Base-by-base conservation (phyloP, 2,797 vertebrate species). In the Hypotaenidia okinawae region DNA sequence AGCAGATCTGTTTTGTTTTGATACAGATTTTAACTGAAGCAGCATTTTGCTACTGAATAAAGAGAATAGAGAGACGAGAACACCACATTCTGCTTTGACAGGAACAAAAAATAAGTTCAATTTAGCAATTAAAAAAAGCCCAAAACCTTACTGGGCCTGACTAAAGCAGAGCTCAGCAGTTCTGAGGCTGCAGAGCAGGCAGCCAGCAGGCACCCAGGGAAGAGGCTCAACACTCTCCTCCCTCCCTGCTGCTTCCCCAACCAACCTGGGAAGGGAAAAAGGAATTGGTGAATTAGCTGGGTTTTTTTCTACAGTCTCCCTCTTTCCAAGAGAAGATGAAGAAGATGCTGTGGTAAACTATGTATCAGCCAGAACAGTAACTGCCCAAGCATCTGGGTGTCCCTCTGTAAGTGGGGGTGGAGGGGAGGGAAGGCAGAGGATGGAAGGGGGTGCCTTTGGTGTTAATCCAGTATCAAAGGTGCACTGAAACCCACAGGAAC, bases 81-180 rank as follows among this genome's bases (percentile, higher is more conserved):
- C 5, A 22, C n/a, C 1, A 3, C 59, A 51, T 41, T 87, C 79
- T 80, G 84, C 68, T 89, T 54, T 70, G 45, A 85, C 72, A 16
- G 0, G 33, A 66, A 81, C 28, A 75, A 62, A 88, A 93, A 78
- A 24, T 3, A 30, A 90, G 35, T 77, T 85, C 67, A 84, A 82
- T 89, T 86, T 91, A 81, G 62, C 37, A 90, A 90, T 93, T 91
- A 33, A 85, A 58, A 52, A 59, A 74, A 21, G 6, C 24, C 27
- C 5, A 10, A 77, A 6, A 6, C 85, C 33, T 94, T 84, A 57
- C 9, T 70, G 32, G 64, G 62, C 30, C 54, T 54, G 73, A 88
- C 10, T 55, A 22, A 59, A 81, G 90, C 1, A 7, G 54, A 94
- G 69, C 80, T 96, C 90, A 96, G 95, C 93, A 93, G 35, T 95